Conservation (phyloP, 2,888 invertebrate species). For the Cheiracanthium punctorium region DNA sequence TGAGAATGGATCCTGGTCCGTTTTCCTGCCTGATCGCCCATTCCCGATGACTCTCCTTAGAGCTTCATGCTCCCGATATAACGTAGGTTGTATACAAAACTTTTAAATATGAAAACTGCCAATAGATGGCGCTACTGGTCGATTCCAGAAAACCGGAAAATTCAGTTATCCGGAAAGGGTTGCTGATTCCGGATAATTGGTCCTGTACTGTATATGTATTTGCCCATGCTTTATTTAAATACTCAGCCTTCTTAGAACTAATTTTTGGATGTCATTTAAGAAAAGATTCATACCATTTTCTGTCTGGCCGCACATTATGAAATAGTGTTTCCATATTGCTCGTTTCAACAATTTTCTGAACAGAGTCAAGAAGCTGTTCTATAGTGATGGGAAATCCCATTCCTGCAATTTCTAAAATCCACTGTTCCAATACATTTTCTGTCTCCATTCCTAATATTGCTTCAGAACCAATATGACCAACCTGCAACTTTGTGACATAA, state of each 20-base stretch:
- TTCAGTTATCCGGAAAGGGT: no score
- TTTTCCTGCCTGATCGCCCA: no score
- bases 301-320: conserved; percentile 8
- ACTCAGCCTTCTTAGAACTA: conserved; percentile 5
- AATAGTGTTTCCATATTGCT: conserved; percentile 3
- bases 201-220: no score
- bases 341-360: conserved; percentile 2
- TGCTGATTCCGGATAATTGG: no score
- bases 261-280: neutral
- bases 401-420: conserved; percentile 11
- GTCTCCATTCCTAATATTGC: neutral
- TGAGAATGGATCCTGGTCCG: no score
- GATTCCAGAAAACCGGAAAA: no score
- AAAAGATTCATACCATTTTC: conserved; percentile 18
- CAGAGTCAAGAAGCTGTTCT: neutral
- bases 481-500: neutral
- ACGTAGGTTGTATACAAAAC: no score
- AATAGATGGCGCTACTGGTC: no score
- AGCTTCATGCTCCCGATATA: no score
- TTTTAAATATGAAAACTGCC: no score
- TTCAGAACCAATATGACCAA: neutral
- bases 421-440: neutral
- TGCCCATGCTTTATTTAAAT: conserved; percentile 3
- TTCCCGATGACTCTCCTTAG: no score
- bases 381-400: conserved; percentile 28